Evolutionary conservation across 2,888 invertebrate genomes (phyloP).

Genomic region (Aporophyla nigra): DNA sequence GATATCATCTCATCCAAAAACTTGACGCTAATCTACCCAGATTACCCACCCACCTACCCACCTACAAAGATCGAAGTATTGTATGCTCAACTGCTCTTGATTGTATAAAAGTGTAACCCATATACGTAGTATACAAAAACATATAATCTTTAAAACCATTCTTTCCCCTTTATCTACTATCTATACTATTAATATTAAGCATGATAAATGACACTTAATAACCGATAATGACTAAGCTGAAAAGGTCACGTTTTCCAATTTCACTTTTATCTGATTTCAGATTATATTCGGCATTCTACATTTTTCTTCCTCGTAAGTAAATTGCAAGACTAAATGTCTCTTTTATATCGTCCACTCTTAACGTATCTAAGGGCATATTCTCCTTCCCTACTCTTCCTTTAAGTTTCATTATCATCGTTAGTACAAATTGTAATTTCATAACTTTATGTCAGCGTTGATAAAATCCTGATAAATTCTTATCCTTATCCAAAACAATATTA

Average conservation of each 20-base stretch:
- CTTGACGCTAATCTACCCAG: not conserved
- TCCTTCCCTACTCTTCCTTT: no score
- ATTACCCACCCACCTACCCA: no score
- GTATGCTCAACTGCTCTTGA: not conserved
- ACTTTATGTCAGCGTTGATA: not conserved
- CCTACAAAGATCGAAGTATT: not conserved
- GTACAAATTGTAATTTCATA: constrained; percentile 11
- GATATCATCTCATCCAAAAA: constrained; percentile 6
- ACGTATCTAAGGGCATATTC: no score
- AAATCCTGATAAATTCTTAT: constrained; percentile 1
- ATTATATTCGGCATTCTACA: not conserved
- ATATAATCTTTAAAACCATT: not conserved
- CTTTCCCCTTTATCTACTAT: not conserved
- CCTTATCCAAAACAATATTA: constrained; percentile 10
- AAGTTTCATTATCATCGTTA: not conserved
- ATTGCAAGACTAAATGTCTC: not conserved
- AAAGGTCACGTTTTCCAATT: constrained; percentile 56
- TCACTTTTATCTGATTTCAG: constrained; percentile 34
- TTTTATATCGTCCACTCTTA: not conserved
- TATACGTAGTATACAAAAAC: not conserved
- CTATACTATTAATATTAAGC: constrained; percentile 26
- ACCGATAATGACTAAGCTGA: constrained; percentile 25
- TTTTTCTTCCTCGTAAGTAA: not conserved
- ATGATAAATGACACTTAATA: constrained; percentile 30
- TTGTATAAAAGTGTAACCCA: no score